These are phyloP conservation scores for Nysson spinosus DNA, from an alignment of 2,888 invertebrate genomes.

Conservation along the genomic window DNA sequence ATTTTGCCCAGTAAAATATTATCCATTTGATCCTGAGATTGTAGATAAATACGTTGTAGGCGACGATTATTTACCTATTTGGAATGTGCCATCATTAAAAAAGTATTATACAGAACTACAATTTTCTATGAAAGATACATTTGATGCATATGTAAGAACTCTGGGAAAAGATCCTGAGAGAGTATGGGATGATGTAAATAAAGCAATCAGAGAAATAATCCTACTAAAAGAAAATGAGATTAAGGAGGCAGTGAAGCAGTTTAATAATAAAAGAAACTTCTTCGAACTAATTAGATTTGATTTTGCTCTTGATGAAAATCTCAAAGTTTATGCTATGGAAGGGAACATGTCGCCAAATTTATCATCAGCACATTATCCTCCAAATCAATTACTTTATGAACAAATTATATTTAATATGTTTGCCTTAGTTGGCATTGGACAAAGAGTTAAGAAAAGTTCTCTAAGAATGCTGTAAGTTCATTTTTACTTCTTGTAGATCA, in stretches of 20 bases:
- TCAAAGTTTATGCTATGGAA: constrained; percentile 94
- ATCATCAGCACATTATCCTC: constrained; percentile 94
- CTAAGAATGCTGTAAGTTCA: constrained; percentile 77
- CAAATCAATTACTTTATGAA: constrained; percentile 92
- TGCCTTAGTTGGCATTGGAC: constrained; percentile 86
- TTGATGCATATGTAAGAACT: constrained; percentile 86
- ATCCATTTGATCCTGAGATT: constrained; percentile 90
- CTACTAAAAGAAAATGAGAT: constrained; percentile 86
- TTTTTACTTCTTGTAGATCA: constrained; percentile 47
- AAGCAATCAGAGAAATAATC: constrained; percentile 85
- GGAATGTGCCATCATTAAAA: constrained; percentile 91
- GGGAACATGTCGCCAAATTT: constrained; percentile 99
- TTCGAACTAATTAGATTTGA: constrained; percentile 98
- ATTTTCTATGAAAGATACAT: constrained; percentile 90
- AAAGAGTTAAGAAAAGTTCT: constrained; percentile 77
- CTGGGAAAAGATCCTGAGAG: constrained; percentile 84
- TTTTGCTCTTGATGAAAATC: constrained; percentile 91
- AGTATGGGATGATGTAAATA: constrained; percentile 90
- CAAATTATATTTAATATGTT: constrained; percentile 93
- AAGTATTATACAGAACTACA: constrained; percentile 85
- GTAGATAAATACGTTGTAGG: constrained; percentile 95
- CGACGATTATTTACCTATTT: constrained; percentile 95
- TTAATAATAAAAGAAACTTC: constrained; percentile 81
- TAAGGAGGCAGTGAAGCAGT: constrained; percentile 79
- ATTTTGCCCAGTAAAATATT: constrained; percentile 92